phyloP scores from a whole-genome alignment of 2,888 invertebrate genomes.

The Anoncus sp. region DNA sequence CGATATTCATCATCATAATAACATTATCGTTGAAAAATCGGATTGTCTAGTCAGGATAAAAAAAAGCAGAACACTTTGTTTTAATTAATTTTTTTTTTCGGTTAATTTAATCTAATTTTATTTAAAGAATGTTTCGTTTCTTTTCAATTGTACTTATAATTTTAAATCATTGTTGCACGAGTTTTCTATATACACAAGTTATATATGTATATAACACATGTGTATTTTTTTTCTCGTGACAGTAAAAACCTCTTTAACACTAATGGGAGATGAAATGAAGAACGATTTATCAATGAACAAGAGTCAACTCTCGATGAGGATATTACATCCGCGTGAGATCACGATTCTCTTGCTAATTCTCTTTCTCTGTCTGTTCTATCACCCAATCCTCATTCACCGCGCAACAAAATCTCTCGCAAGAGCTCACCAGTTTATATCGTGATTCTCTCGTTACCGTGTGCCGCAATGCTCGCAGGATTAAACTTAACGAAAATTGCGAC shows the following conservation, averaged over 20 bases:
- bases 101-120: no score
- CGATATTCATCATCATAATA: no score
- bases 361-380: slow-evolving; percentile 9
- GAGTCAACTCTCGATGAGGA: slow-evolving; percentile 55
- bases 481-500: slow-evolving; percentile 66
- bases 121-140: no score
- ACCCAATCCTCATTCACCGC: slow-evolving; percentile 28
- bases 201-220: not conserved
- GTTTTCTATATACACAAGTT: no score
- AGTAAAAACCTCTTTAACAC: slow-evolving; percentile 25
- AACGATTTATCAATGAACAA: slow-evolving; percentile 62
- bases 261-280: slow-evolving; percentile 55
- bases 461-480: slow-evolving; percentile 57
- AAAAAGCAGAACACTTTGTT: no score
- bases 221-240: slow-evolving; percentile 24
- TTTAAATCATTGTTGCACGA: no score
- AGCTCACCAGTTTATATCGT: slow-evolving; percentile 50
- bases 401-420: slow-evolving; percentile 42
- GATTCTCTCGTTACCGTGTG: slow-evolving; percentile 53
- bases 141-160: no score
- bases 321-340: slow-evolving; percentile 39
- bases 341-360: slow-evolving; percentile 25
- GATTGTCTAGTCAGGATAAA: no score
- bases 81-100: no score
- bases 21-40: no score